Evolutionary conservation across 1,140 invertebrate genomes (phyloP).

Genomic region (Platorchestia sp.): DNA sequence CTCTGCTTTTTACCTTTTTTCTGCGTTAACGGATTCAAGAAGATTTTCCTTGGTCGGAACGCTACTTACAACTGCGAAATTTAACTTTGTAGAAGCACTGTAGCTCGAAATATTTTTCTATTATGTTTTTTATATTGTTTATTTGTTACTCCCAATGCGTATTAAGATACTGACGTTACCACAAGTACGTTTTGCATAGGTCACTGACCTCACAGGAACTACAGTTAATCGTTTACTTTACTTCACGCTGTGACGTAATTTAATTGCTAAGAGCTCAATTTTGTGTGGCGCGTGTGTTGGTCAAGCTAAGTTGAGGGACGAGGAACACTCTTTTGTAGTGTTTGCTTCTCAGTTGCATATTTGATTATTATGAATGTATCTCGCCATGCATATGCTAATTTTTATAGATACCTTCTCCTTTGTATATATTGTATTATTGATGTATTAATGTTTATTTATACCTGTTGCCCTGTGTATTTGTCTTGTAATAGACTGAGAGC

Average conservation of each 20-base stretch:
- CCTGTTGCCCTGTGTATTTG: slow-evolving; percentile 14
- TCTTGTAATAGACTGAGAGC: not conserved
- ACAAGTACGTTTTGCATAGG: not conserved
- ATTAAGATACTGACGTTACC: not conserved
- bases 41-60: not conserved
- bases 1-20: not conserved
- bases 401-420: not conserved
- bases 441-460: slow-evolving; percentile 46
- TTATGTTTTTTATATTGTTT: not conserved
- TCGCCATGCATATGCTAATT: not conserved
- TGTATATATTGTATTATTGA: slow-evolving; percentile 14
- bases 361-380: not conserved
- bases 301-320: not conserved
- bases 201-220: not conserved
- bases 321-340: not conserved
- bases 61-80: not conserved
- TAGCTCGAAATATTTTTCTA: not conserved
- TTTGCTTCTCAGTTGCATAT: not conserved
- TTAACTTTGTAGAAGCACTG: not conserved
- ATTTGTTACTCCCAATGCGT: not conserved
- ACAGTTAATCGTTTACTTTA: not conserved
- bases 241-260: not conserved
- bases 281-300: not conserved
- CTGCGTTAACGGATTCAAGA: not conserved
- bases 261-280: not conserved